Evolutionary conservation across 1,140 invertebrate genomes (phyloP).

Genomic region (Lepidurus apus): DNA sequence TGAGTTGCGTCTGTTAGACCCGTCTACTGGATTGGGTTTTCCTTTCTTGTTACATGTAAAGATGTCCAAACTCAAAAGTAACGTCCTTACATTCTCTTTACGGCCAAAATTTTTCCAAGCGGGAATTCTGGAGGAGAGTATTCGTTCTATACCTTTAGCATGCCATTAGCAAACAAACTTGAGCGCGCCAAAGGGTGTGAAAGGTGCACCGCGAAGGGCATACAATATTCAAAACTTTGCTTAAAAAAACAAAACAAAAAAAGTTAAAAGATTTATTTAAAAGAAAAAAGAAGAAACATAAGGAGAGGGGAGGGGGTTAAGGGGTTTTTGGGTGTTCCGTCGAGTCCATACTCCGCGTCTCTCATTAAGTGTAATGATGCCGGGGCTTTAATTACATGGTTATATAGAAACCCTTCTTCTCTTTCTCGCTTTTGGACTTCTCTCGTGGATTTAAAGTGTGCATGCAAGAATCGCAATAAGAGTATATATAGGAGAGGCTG

Average conservation of each 20-base stretch:
- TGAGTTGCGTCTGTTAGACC: not conserved
- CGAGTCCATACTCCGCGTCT: not conserved
- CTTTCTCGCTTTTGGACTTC: not conserved
- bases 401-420: not conserved
- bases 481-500: not conserved
- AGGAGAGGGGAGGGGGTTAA: not conserved
- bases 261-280: not conserved
- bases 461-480: not conserved
- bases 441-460: not conserved
- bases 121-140: not conserved
- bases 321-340: not conserved
- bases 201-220: slow-evolving; percentile 25
- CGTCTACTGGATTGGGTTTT: not conserved
- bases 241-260: not conserved
- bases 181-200: not conserved
- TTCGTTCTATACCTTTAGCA: too few relatives aligned
- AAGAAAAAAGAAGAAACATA: not conserved
- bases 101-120: not conserved
- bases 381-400: not conserved
- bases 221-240: not conserved
- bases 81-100: not conserved
- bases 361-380: slow-evolving; percentile 15
- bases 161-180: not conserved
- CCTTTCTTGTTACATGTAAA: not conserved
- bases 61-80: not conserved